Conservation (phyloP, 2,888 invertebrate species). For the Pseudoips prasinana region DNA sequence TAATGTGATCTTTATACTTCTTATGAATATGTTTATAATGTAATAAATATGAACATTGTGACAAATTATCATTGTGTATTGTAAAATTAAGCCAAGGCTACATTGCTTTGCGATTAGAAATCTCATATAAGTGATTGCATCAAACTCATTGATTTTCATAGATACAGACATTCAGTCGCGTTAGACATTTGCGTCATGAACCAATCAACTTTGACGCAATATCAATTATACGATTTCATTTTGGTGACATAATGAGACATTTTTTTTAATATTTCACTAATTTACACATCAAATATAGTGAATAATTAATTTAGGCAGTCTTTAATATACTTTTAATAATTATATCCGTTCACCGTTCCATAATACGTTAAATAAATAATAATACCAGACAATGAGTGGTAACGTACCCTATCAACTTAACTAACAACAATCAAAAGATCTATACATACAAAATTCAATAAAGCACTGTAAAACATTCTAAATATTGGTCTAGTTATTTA, state of each 20-base stretch:
- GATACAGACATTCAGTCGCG: conserved; percentile 5
- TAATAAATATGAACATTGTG: conserved; percentile 44
- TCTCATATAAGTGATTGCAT: conserved; percentile 31
- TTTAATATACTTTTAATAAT: conserved; percentile 74
- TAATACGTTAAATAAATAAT: conserved; percentile 70
- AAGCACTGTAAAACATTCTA: conserved; percentile 78
- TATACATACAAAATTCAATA: conserved; percentile 66
- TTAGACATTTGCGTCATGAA: conserved; percentile 3
- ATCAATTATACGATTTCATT: conserved; percentile 14
- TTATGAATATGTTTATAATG: conserved; percentile 29
- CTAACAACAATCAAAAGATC: conserved; percentile 60
- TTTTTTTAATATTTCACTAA: conserved; percentile 58
- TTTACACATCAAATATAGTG: conserved; percentile 64
- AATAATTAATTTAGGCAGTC: conserved; percentile 80
- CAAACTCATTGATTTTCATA: conserved; percentile 25
- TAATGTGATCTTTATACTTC: conserved; percentile 34
- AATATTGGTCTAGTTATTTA: conserved; percentile 80
- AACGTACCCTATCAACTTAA: conserved; percentile 69
- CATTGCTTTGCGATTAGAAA: conserved; percentile 32
- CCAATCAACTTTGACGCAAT: conserved; percentile 18
- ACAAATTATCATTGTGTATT: conserved; percentile 35
- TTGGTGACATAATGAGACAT: conserved; percentile 42
- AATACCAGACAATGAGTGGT: conserved; percentile 73
- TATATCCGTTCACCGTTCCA: conserved; percentile 60
- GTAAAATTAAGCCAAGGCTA: conserved; percentile 37